A percentile compares a stretch with the other conserved stretches of the same genome.
Evolutionary conservation across 2,888 invertebrate species (phyloP).

Genomic region (Lysandra bellargus): DNA sequence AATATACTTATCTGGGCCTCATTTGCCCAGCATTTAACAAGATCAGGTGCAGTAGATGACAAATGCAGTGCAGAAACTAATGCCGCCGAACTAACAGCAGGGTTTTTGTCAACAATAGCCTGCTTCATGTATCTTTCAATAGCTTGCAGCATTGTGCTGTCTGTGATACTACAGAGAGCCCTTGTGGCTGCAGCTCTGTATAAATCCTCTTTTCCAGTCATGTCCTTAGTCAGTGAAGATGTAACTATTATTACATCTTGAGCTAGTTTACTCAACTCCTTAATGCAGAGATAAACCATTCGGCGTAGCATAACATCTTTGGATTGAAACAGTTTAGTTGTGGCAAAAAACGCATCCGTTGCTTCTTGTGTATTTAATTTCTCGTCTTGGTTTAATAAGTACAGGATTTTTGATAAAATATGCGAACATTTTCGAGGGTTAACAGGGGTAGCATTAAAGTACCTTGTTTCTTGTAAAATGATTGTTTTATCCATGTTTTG

Average conservation of each 20-base stretch:
- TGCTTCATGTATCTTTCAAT: constrained; percentile 99
- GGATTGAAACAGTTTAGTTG: constrained; percentile 99
- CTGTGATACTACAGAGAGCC: constrained; percentile 98
- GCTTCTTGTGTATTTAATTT: constrained; percentile 95
- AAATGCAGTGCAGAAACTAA: constrained; percentile 94
- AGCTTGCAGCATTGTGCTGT: constrained; percentile 95
- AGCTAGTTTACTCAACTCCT: constrained; percentile 95
- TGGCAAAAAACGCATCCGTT: constrained; percentile 99
- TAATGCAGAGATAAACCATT: constrained; percentile 97
- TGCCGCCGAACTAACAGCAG: constrained; percentile 97
- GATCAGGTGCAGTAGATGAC: constrained; percentile 89
- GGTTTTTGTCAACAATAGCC: constrained; percentile 98
- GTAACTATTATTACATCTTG: constrained; percentile 99
- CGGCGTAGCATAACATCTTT: constrained; percentile 96
- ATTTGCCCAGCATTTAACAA: constrained; percentile 98
- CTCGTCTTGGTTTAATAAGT: constrained; percentile 97
- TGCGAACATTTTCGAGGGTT: constrained; percentile 98
- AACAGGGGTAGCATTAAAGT: constrained; percentile 98
- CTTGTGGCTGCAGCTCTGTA: constrained; percentile 96
- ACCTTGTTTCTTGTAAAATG: constrained; percentile 97
- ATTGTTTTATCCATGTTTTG: constrained; percentile 97
- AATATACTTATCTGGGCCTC: constrained; percentile 91
- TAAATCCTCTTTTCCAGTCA: constrained; percentile 97
- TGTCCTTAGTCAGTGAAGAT: constrained; percentile 97
- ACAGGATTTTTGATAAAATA: constrained; percentile 97